Base-by-base conservation (phyloP, 2,888 invertebrate genomes). In the Drosophila quinaria region DNA sequence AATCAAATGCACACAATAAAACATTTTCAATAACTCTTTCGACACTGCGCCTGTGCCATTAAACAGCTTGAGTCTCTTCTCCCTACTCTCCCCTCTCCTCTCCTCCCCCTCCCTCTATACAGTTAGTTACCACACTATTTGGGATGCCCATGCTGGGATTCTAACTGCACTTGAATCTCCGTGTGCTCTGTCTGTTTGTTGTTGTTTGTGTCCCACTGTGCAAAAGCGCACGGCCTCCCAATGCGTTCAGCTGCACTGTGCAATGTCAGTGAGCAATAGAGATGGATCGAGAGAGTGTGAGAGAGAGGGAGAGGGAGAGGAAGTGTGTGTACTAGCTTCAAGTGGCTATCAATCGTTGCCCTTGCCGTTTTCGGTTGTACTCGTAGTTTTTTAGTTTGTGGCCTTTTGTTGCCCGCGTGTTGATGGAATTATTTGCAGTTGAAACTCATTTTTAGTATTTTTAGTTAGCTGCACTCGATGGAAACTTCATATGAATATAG, bases 361-460 rank as follows among this genome's bases (percentile, higher is more conserved):
- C 77, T 81, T 83, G 74, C 81, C 63, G 87, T 64, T 69, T 70
- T 70, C 60, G 37, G 60, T 64, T 68, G 72, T 25, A 22, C 22
- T 25, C 37, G 59, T 64, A 47, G 69, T 68, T 68, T 62, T 61
- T 74, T 71, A 59, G 66, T 72, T 72, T 69, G 42, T 66, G 58
- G 47, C 37, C 64, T 62, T 63, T 77, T 77, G 50, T 47, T 17
- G 42, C 25, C 46, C 42, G 50, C 63, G 81, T 74, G 89, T 83
- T 90, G 89, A 89, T 88, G 75, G 90, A 89, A 90, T 89, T 89
- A 89, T 89, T 90, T 90, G 90, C 89, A 90, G 90, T 71, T 81
- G 55, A 9, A 44, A 31, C 29, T 51, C 11, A 9, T 10, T 31
- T 87, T 74, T 60, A 29, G 60, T 70, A 74, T 78, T 85, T 87